Evolutionary conservation across 37 sponge, comb jelly and placozoan species (phyloP).

Genomic region (Beroe ovata): DNA sequence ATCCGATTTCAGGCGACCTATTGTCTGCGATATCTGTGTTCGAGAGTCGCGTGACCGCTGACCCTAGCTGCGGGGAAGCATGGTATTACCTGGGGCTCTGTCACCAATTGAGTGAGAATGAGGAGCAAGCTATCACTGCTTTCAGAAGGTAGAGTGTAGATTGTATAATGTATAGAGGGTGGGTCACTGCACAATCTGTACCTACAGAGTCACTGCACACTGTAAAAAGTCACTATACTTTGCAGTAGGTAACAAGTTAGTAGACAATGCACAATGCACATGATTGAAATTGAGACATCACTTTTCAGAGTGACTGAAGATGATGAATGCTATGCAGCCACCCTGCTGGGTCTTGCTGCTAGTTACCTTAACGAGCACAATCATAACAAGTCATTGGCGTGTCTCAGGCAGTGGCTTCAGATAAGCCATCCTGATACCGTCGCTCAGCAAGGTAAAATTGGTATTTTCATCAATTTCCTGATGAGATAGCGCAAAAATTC

Average conservation of each 20-base stretch:
- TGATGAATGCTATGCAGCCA: slow-evolving; percentile 75
- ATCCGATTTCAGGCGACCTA: slow-evolving; percentile 3
- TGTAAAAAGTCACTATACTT: no score
- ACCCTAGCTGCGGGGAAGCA: slow-evolving; percentile 68
- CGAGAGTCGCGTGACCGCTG: not conserved
- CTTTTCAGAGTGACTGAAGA: not conserved
- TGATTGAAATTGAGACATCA: no score
- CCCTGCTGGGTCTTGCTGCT: slow-evolving; percentile 81
- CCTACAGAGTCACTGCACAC: no score
- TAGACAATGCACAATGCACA: no score
- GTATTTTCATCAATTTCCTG: no score
- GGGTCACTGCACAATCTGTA: no score
- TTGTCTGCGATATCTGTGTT: slow-evolving; percentile 36
- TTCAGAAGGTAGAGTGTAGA: slow-evolving; percentile 82
- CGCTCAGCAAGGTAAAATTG: not conserved
- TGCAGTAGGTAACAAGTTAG: no score
- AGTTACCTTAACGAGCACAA: slow-evolving; percentile 87
- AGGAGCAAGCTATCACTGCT: slow-evolving; percentile 82
- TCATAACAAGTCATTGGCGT: not conserved
- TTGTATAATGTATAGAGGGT: no score
- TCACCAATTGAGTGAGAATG: slow-evolving; percentile 93
- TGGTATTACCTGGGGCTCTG: slow-evolving; percentile 85
- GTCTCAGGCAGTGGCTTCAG: slow-evolving; percentile 4
- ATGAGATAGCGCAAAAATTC: no score
- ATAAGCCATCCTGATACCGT: not conserved